A percentile compares a stretch with the other conserved stretches of the same genome.
phyloP scores from a whole-genome alignment of 2,797 vertebrate genomes.

The Xenopus petersii region DNA sequence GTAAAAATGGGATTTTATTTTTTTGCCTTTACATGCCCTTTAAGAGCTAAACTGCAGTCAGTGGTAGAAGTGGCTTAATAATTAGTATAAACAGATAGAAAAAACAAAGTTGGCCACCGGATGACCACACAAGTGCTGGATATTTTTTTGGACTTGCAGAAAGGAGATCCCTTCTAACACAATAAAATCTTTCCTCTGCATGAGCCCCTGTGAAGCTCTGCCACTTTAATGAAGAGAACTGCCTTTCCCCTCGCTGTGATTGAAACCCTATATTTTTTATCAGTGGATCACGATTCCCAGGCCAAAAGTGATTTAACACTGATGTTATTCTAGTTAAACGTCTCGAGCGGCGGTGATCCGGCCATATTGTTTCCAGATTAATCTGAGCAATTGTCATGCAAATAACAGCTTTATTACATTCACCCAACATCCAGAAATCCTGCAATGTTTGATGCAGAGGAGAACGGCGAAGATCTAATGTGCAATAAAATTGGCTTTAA shows the following conservation, averaged over 20 bases:
- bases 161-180: not conserved
- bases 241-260: not conserved
- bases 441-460: constrained; percentile 55
- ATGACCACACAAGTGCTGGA: no score
- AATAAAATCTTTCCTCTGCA: not conserved
- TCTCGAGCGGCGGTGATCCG: not conserved
- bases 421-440: constrained; percentile 54
- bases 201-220: not conserved
- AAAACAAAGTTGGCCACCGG: no score
- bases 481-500: constrained; percentile 61
- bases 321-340: constrained; percentile 2
- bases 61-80: no score
- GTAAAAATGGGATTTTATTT: no score
- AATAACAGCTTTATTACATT: constrained; percentile 59
- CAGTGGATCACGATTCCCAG: not conserved
- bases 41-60: no score
- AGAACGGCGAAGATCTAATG: constrained; percentile 54
- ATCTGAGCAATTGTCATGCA: constrained; percentile 51
- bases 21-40: no score
- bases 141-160: no score
- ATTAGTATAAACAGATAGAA: no score
- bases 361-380: constrained; percentile 55
- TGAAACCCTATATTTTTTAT: constrained; percentile 1
- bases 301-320: constrained; percentile 4
- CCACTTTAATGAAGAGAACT: not conserved